These are phyloP conservation scores for Myxocyprinus asiaticus DNA, from an alignment of 2,113 vertebrate genomes.

Conservation along the genomic window DNA sequence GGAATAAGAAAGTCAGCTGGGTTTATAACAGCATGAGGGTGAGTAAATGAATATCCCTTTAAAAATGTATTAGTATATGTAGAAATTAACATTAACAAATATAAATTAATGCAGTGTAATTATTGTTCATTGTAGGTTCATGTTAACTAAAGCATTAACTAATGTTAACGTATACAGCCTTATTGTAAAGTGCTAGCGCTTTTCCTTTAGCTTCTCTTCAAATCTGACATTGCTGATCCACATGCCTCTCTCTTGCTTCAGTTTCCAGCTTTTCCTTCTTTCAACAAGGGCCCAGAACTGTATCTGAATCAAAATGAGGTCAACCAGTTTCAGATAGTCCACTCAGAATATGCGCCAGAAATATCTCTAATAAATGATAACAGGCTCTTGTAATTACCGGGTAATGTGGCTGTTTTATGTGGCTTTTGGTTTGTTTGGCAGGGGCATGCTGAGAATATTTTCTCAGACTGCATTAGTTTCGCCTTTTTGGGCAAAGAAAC, in stretches of 20 bases:
- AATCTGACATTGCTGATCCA: conserved; percentile 40
- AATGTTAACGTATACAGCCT: too few species aligned
- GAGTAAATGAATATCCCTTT: too few species aligned
- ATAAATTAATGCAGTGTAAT: too few species aligned
- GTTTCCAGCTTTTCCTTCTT: conserved; percentile 7
- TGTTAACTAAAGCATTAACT: too few species aligned
- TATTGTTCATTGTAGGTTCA: too few species aligned
- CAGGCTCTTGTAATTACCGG: conserved; percentile 8
- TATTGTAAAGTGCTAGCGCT: too few species aligned
- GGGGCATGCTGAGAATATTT: conserved; percentile 12
- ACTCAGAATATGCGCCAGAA: neutral
- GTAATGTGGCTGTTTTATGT: conserved; percentile 1
- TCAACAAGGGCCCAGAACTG: neutral
- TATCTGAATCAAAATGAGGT: conserved; percentile 36
- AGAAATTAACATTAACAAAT: too few species aligned
- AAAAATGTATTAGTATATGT: too few species aligned
- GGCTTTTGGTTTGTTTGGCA: conserved; percentile 23
- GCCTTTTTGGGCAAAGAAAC: conserved; percentile 11
- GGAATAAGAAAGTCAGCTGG: too few species aligned
- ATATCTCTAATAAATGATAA: conserved; percentile 17
- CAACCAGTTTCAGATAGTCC: conserved; percentile 14
- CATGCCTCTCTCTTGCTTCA: neutral
- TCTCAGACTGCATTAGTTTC: conserved; percentile 35
- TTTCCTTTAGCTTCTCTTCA: conserved; percentile 32
- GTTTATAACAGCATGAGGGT: too few species aligned